phyloP scores from a whole-genome alignment of 2,113 vertebrate genomes.

The Zosterops hypoxanthus region DNA sequence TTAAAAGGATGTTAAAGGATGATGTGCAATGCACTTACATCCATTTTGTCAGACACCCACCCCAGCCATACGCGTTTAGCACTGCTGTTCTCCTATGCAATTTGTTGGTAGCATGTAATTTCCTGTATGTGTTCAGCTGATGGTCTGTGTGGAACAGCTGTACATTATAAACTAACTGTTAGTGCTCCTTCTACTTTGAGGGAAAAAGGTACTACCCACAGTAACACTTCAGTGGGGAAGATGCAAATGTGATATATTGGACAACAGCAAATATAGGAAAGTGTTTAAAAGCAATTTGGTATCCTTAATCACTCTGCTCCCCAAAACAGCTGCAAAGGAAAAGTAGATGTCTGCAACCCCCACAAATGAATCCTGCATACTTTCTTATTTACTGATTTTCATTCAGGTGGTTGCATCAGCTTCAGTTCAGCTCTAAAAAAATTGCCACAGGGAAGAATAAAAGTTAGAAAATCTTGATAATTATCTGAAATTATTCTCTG shows the following conservation, averaged over 20 bases:
- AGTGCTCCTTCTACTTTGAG: not conserved
- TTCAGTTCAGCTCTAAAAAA: not conserved
- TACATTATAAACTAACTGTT: not conserved
- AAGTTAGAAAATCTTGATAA: slow-evolving; percentile 20
- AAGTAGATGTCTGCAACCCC: not conserved
- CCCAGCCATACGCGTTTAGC: not conserved
- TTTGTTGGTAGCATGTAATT: slow-evolving; percentile 18
- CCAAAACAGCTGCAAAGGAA: not conserved
- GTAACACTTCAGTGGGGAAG: not conserved
- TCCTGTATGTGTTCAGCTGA: not conserved
- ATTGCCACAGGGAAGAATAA: not conserved
- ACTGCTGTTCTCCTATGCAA: not conserved
- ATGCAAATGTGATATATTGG: not conserved
- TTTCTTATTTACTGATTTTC: not conserved
- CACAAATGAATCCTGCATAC: not conserved
- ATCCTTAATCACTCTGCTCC: not conserved
- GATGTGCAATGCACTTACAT: not conserved
- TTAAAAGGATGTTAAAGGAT: not conserved
- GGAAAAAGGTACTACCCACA: not conserved
- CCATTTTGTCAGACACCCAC: not conserved
- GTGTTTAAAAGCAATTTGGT: not conserved
- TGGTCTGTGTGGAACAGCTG: not conserved
- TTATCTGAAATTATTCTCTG: slow-evolving; percentile 1
- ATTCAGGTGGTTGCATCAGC: not conserved
- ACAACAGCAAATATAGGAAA: not conserved